A percentile compares a stretch with the other conserved stretches of the same genome.
Evolutionary conservation across 64 coral and sea anemone species (phyloP).

Genomic region (Anthopleura sola): DNA sequence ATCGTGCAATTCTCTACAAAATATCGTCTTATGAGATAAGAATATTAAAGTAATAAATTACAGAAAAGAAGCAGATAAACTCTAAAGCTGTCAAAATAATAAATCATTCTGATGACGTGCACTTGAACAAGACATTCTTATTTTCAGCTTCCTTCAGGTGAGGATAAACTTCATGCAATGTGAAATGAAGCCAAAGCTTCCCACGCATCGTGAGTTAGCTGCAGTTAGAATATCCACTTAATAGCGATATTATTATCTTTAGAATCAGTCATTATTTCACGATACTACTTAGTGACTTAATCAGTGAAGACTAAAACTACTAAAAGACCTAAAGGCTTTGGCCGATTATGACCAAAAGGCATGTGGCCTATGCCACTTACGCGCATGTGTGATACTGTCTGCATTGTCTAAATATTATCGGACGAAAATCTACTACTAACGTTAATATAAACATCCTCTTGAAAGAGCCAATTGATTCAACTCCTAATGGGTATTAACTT

Average conservation of each 20-base stretch:
- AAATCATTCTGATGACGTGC: background rate
- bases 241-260: too few species aligned
- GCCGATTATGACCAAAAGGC: background rate
- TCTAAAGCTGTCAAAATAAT: too few species aligned
- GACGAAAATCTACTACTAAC: background rate
- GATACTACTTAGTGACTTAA: background rate
- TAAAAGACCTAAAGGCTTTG: background rate
- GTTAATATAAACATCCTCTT: background rate
- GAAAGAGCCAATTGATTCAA: background rate
- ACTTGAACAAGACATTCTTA: background rate
- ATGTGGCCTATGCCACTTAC: background rate
- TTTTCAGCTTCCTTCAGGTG: background rate
- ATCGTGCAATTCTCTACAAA: background rate
- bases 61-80: too few species aligned
- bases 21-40: background rate
- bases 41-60: background rate
- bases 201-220: too few species aligned
- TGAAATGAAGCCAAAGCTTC: background rate
- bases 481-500: slow-evolving; percentile 1
- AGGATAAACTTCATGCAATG: too few species aligned
- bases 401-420: background rate
- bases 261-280: too few species aligned
- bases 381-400: background rate
- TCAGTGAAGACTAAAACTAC: background rate
- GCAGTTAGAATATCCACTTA: too few species aligned